Evolutionary conservation across 2,113 vertebrate genomes (phyloP).

Genomic region (Tricholaema leucomelas): DNA sequence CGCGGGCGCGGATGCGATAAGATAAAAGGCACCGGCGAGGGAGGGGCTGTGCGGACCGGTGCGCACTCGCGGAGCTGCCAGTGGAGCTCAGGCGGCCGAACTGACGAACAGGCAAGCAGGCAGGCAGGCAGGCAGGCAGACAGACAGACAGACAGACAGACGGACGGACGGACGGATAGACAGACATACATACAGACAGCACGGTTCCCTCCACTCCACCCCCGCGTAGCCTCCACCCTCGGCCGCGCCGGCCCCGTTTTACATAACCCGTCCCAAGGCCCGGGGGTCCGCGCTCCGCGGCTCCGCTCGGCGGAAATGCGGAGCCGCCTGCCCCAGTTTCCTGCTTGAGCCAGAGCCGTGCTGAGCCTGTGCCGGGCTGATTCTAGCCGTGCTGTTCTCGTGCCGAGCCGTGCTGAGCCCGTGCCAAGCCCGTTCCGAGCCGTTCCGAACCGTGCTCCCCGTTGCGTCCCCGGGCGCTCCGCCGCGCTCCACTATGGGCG

Average conservation of each 20-base stretch:
- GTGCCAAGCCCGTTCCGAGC: not conserved
- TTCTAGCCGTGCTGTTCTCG: not conserved
- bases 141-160: not conserved
- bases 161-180: rapidly evolving
- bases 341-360: not conserved
- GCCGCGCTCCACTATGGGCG: constrained; percentile 38
- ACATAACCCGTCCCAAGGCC: constrained; percentile 40
- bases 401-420: not conserved
- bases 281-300: constrained; percentile 13
- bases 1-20: constrained; percentile 59
- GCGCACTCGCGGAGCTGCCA: constrained; percentile 1
- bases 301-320: constrained; percentile 40
- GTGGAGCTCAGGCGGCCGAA: not conserved
- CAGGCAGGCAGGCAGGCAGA: rapidly evolving
- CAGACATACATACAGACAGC: not conserved
- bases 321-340: constrained; percentile 40
- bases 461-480: not conserved
- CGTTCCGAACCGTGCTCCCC: not conserved
- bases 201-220: not conserved
- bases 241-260: constrained; percentile 12
- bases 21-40: constrained; percentile 23
- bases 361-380: not conserved
- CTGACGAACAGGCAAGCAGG: too few relatives aligned
- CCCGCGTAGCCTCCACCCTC: not conserved
- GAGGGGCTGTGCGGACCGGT: not conserved